Evolutionary conservation across 2,797 vertebrate species (phyloP).

Genomic region (Okamejei kenojei): DNA sequence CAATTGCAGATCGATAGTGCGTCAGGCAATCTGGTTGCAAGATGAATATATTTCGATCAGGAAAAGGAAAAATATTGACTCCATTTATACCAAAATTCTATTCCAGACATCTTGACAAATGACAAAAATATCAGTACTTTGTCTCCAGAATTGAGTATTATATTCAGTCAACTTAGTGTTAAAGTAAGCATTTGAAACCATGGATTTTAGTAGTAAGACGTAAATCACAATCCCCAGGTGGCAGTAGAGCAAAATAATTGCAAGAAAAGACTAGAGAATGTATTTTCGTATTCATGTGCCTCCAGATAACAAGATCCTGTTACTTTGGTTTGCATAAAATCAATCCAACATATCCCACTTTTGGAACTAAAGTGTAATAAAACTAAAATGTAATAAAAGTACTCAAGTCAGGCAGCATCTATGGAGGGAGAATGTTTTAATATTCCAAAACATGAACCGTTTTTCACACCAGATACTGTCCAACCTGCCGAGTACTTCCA

Average conservation of each 20-base stretch:
- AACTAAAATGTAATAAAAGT: too few relatives aligned
- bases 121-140: not conserved
- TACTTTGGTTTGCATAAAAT: not conserved
- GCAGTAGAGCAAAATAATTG: not conserved
- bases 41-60: not conserved
- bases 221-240: not conserved
- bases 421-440: too few relatives aligned
- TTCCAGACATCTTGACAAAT: not conserved
- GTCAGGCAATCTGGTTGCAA: not conserved
- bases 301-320: not conserved
- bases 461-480: too few relatives aligned
- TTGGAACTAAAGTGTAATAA: too few relatives aligned
- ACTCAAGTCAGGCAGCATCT: too few relatives aligned
- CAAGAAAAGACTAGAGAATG: not conserved
- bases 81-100: not conserved
- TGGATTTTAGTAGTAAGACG: not conserved
- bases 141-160: not conserved
- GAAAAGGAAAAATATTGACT: not conserved
- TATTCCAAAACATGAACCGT: too few relatives aligned
- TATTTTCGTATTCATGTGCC: too few relatives aligned
- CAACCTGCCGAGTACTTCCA: too few relatives aligned
- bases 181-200: not conserved
- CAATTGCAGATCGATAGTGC: slow-evolving; percentile 1
- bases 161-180: not conserved
- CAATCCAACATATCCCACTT: not conserved